These are phyloP conservation scores for Tipula lateralis DNA, from an alignment of 2,888 invertebrate species.

Conservation along the genomic window DNA sequence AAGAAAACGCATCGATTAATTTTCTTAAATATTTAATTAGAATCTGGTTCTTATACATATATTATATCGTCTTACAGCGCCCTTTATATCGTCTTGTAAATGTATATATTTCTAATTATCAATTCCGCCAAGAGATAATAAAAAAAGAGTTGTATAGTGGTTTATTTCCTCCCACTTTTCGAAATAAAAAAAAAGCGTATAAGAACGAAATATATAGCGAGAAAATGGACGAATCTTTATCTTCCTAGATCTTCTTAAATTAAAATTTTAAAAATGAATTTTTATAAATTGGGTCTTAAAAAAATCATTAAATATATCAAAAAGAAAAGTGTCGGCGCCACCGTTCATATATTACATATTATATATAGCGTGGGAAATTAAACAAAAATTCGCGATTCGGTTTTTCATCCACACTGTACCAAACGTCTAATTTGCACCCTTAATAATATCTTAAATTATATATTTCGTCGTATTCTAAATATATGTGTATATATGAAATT, in stretches of 20 bases:
- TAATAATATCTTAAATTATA: too few relatives aligned
- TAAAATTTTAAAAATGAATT: neutral
- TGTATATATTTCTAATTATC: neutral
- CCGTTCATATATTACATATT: neutral
- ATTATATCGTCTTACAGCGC: neutral
- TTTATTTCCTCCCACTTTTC: neutral
- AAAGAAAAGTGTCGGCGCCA: conserved; percentile 27
- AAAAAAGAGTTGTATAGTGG: neutral
- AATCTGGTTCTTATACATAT: neutral
- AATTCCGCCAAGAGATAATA: neutral
- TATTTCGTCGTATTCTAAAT: neutral
- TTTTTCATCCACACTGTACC: neutral
- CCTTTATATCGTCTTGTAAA: neutral
- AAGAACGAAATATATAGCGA: neutral
- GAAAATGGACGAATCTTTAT: neutral
- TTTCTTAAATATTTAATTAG: conserved; percentile 11
- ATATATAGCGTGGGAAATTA: neutral
- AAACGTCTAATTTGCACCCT: neutral
- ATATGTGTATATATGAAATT: neutral
- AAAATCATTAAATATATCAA: neutral
- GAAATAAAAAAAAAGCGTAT: neutral
- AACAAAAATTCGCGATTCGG: neutral
- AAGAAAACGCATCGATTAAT: neutral
- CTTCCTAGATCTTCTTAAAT: neutral
- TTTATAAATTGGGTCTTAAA: neutral